phyloP scores from a whole-genome alignment of 2,797 vertebrate genomes.

The Austrolebias charrua region DNA sequence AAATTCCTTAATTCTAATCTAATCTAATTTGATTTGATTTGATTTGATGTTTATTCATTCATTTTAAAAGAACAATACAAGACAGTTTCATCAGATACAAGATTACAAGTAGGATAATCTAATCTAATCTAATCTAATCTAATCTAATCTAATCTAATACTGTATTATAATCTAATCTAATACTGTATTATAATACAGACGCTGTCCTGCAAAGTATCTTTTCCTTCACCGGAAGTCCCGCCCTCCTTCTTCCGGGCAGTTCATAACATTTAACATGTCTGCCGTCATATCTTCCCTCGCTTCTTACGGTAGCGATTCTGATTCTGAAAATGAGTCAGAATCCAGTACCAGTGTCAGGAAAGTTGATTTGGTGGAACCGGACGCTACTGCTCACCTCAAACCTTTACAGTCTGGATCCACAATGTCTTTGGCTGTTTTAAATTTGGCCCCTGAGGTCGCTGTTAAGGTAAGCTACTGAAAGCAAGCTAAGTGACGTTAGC shows the following conservation, averaged over 20 bases:
- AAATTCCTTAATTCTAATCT: too few relatives aligned
- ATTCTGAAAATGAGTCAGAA: constrained; percentile 86
- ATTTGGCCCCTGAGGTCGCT: constrained; percentile 93
- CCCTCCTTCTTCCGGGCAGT: constrained; percentile 43
- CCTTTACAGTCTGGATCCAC: constrained; percentile 52
- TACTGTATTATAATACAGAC: background rate
- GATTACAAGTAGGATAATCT: too few relatives aligned
- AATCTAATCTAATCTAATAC: constrained; percentile 2
- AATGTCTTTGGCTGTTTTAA: constrained; percentile 76
- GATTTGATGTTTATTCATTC: too few relatives aligned
- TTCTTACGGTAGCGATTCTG: constrained; percentile 89
- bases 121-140: constrained; percentile 1
- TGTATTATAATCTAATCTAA: constrained; percentile 1
- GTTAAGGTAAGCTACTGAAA: constrained; percentile 88
- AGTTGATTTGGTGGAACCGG: constrained; percentile 54
- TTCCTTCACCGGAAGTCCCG: constrained; percentile 50
- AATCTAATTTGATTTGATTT: too few relatives aligned
- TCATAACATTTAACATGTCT: constrained; percentile 87
- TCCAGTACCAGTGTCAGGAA: constrained; percentile 44
- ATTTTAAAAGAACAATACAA: too few relatives aligned
- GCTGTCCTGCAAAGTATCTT: background rate
- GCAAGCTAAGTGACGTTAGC: constrained; percentile 40
- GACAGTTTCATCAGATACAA: too few relatives aligned
- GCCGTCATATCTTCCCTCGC: constrained; percentile 83
- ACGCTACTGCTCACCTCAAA: constrained; percentile 75